Evolutionary conservation across 64 coral and sea anemone species (phyloP), one percentile per base, ranked within the genome.

Genomic region (Exaiptasia diaphana): DNA sequence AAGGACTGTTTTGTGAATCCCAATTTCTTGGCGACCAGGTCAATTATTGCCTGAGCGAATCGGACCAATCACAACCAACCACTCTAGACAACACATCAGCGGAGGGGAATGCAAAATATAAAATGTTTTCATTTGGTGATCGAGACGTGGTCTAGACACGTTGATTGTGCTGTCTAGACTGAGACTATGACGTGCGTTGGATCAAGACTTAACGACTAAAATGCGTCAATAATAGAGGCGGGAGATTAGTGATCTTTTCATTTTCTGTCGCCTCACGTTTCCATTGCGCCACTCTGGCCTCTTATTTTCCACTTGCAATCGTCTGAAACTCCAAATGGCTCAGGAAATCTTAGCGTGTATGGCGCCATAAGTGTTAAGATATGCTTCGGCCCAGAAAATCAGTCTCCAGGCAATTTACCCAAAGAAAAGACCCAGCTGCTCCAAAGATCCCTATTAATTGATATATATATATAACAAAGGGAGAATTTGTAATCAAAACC

Each of bases 81-180:
- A 3, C 40, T 54, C 15, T 27, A 89, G 79, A 89, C 80, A 89
- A 68, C 58, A 79, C 87, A 57, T 73, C 74, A 65, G 36, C 61
- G 22, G 33, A 28, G 37, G 57, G 48, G 85, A 88, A 88, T 80
- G 53, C 64, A 80, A 73, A 77, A 80, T 68, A 86, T 83, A 89
- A 94, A 89, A 89, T 94, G 80, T 89, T 89, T 80, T 79, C 73
- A 61, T 44, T 71, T 65, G 53, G 43, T 17, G 38, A 40, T 26
- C 60, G 49, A 82, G 86, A 70, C 91, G 59, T 2, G 57, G 91
- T 94, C 91, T 94, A 94, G 91, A 94, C 91, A 12, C 3, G 45
- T 62, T 94, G 73, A 82, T 89, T 84, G 71, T 56, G 8, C 50
- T 85, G 91, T 94, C 91, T 94, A 94, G 91, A 94, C 91, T 55